Base-by-base conservation (phyloP, 2,797 vertebrate species). In the Rhinoraja longicauda region DNA sequence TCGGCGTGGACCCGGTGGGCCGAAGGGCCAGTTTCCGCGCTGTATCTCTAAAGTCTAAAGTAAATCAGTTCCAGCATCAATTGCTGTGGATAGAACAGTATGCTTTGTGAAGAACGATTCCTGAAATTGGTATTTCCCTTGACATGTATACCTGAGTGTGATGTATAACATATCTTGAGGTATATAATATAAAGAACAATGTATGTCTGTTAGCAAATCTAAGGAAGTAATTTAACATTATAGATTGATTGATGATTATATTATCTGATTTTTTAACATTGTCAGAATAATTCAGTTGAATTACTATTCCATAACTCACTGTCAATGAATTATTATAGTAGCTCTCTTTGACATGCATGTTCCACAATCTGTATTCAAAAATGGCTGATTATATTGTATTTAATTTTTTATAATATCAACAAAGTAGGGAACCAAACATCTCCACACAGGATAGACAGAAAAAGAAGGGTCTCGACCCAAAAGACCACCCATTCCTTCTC, bases 251-350 rank as follows among this genome's bases (percentile, higher is more conserved):
- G 82, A 88, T 62, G 82, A 88, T 88, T 62, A n/a, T 86, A 64
- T 62, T 62, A 15, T 32, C 26, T n/a, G 13, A 62, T 62, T 32
- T 17, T 64, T 26, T 29, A 86, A 62, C 9, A 64, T 32, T 32
- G 82, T 62, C 82, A 64, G 57, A 62, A 88, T 64, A n/a, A 88
- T 88, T 88, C 57, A 88, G 57, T 59, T 88, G 59, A 64, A 88
- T 88, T 88, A n/a, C 59, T 88, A 1, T n/a, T 59, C 59, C n/a
- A 62, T 32, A 32, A 88, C 29, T 62, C 29, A 64, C 13, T 62
- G 57, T 8, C 82, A 32, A 64, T 29, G 5, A 21, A n/a, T 62
- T 88, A 88, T 64, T 32, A 64, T 59, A 29, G 29, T 62, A n/a
- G 81, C 57, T 86, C 32, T 19, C 29, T 86, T 86, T 86, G 59